Evolutionary conservation across 1,140 invertebrate species (phyloP).

Genomic region (Hycleus cichorii): DNA sequence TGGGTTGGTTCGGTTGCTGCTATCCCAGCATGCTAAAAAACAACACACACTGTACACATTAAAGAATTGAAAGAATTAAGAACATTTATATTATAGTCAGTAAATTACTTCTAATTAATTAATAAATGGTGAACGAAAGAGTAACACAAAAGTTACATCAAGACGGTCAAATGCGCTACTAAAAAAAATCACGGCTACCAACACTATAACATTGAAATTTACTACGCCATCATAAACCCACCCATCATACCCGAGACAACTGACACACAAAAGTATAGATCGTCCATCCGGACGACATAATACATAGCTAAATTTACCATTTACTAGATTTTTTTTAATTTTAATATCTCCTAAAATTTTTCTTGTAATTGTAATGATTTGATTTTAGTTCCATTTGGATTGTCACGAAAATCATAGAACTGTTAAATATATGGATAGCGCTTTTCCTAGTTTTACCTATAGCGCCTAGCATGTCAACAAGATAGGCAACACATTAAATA

Average conservation of each 20-base stretch:
- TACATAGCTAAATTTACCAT: too few relatives aligned
- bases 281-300: too few relatives aligned
- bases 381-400: too few relatives aligned
- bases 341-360: too few relatives aligned
- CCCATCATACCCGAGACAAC: constrained; percentile 1
- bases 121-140: constrained; percentile 12
- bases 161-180: constrained; percentile 14
- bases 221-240: constrained; percentile 6
- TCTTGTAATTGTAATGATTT: too few relatives aligned
- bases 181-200: constrained; percentile 4
- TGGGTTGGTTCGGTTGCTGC: constrained; percentile 9
- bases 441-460: too few relatives aligned
- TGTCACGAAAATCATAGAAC: too few relatives aligned
- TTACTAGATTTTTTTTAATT: too few relatives aligned
- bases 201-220: not conserved
- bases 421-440: too few relatives aligned
- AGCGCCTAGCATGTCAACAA: too few relatives aligned
- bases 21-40: constrained; percentile 14
- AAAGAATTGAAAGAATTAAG: constrained; percentile 12
- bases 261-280: not conserved
- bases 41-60: constrained; percentile 12
- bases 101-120: constrained; percentile 16
- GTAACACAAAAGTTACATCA: constrained; percentile 11
- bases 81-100: constrained; percentile 9
- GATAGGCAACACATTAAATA: too few relatives aligned